Evolutionary conservation across 1,140 invertebrate genomes (phyloP).

Genomic region (Charaxes varanes): DNA sequence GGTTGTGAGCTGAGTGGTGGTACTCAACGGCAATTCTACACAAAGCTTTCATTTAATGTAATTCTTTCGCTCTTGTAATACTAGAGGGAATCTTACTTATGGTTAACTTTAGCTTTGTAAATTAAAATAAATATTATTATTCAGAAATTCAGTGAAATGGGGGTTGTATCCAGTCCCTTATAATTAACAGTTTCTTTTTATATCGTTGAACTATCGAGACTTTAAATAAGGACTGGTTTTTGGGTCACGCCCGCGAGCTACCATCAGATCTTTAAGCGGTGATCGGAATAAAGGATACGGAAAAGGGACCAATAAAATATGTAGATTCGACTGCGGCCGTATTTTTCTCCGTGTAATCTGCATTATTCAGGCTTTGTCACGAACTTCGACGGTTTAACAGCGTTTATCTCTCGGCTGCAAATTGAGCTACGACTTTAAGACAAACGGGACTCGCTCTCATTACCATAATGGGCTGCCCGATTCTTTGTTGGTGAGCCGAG

Average conservation of each 20-base stretch:
- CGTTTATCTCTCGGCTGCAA: slow-evolving; percentile 73
- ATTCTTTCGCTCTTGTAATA: too few species aligned
- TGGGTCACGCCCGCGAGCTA: slow-evolving; percentile 10
- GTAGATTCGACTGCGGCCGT: slow-evolving; percentile 69
- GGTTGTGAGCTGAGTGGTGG: too few species aligned
- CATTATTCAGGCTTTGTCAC: slow-evolving; percentile 73
- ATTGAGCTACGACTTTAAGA: slow-evolving; percentile 74
- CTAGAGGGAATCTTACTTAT: too few species aligned
- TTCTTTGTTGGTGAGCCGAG: slow-evolving; percentile 63
- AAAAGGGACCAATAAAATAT: slow-evolving; percentile 70
- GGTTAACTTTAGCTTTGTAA: too few species aligned
- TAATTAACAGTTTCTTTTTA: too few species aligned
- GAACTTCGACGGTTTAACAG: slow-evolving; percentile 74
- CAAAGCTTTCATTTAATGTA: too few species aligned
- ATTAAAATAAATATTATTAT: too few species aligned
- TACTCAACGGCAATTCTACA: too few species aligned
- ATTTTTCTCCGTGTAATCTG: slow-evolving; percentile 73
- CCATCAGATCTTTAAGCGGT: slow-evolving; percentile 29
- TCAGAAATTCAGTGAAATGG: too few species aligned
- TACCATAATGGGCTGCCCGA: slow-evolving; percentile 70
- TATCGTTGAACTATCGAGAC: too few species aligned
- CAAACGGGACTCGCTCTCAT: slow-evolving; percentile 72
- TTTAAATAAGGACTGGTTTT: too few species aligned
- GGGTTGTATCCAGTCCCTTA: too few species aligned
- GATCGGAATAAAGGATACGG: slow-evolving; percentile 49